Conservation (phyloP, 2,797 vertebrate genomes). For the Sebastiscus albofasciatus region DNA sequence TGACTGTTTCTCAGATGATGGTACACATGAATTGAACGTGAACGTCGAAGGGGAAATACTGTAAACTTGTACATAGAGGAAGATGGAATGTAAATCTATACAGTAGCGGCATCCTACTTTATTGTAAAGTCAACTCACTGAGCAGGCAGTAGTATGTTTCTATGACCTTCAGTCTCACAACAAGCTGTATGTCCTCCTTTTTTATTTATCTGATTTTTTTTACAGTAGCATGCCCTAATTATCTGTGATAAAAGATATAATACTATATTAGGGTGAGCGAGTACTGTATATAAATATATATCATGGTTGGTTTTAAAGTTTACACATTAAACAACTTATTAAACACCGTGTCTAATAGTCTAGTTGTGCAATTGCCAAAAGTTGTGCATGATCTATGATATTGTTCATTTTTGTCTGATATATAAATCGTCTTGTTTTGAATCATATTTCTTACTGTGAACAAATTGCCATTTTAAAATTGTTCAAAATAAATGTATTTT, state of each 20-base stretch:
- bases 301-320: constrained; percentile 70
- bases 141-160: constrained; percentile 49
- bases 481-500: constrained; percentile 99
- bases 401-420: constrained; percentile 68
- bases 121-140: constrained; percentile 50
- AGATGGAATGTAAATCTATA: constrained; percentile 59
- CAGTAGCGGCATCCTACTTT: constrained; percentile 43
- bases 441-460: constrained; percentile 97
- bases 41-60: constrained; percentile 32
- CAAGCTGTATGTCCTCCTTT: constrained; percentile 50
- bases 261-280: constrained; percentile 62
- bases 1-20: constrained; percentile 48
- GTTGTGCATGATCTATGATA: constrained; percentile 76
- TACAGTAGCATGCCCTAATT: constrained; percentile 75
- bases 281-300: constrained; percentile 44
- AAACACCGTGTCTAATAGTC: constrained; percentile 68
- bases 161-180: constrained; percentile 42
- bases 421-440: constrained; percentile 84
- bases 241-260: constrained; percentile 53
- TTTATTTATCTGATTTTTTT: constrained; percentile 32
- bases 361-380: constrained; percentile 69
- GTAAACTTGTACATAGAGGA: constrained; percentile 67
- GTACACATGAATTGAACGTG: constrained; percentile 1
- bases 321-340: constrained; percentile 66
- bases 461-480: constrained; percentile 93